Evolutionary conservation across 2,888 invertebrate species (phyloP).

Genomic region (Abscondita cerata): DNA sequence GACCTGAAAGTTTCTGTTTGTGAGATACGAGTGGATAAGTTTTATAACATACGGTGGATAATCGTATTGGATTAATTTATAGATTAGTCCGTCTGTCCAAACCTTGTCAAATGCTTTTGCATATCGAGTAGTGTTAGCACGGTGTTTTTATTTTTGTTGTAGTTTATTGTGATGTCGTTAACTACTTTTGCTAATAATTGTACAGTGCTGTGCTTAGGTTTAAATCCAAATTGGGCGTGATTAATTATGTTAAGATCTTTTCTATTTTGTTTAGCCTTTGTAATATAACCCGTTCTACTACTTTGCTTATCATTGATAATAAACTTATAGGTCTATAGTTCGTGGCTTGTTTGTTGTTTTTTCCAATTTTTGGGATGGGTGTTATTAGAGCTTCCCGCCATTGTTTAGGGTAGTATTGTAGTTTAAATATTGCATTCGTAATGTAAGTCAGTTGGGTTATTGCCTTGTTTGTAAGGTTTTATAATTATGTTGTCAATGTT

Average conservation of each 20-base stretch:
- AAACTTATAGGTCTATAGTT: conserved; percentile 38
- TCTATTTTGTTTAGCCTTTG: conserved; percentile 13
- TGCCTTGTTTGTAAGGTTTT: neutral
- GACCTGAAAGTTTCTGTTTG: neutral
- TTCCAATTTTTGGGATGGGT: neutral
- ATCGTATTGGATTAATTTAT: neutral
- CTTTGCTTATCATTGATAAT: conserved; percentile 27
- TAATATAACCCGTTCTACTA: conserved; percentile 27
- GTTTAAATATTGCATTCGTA: neutral
- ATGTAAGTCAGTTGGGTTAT: neutral
- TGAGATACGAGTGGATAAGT: neutral
- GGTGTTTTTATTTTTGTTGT: conserved; percentile 42
- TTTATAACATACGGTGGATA: neutral
- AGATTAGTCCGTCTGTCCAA: conserved; percentile 44
- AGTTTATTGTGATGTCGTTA: conserved; percentile 40
- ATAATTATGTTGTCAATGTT: neutral
- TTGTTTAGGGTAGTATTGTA: neutral
- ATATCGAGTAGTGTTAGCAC: conserved; percentile 44
- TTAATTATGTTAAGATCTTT: conserved; percentile 17
- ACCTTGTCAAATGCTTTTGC: conserved; percentile 47
- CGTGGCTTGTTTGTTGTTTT: neutral
- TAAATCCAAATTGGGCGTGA: conserved; percentile 47
- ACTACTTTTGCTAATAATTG: conserved; percentile 44
- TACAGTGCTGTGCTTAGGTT: conserved; percentile 42
- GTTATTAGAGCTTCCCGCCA: neutral